Conservation (phyloP, 2,113 vertebrate species). For the Falcunculus frontatus region DNA sequence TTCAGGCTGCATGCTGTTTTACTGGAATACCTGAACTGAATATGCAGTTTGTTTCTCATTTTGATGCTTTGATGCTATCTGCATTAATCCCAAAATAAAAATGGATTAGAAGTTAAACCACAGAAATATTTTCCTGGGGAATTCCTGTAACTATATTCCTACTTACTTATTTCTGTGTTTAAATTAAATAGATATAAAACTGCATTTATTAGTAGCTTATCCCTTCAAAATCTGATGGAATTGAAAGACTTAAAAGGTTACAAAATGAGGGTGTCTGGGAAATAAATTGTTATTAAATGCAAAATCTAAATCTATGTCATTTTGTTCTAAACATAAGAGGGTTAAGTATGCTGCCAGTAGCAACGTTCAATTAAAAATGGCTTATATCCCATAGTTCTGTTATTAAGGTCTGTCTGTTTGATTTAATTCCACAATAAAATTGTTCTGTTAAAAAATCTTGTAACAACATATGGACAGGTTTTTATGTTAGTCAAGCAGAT, state of each 20-base stretch:
- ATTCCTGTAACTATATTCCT: background rate
- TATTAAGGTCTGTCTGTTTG: background rate
- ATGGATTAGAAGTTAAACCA: background rate
- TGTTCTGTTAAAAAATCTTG: constrained; percentile 3
- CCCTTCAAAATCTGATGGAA: constrained; percentile 26
- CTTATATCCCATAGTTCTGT: background rate
- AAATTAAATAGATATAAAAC: constrained; percentile 3
- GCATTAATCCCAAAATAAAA: background rate
- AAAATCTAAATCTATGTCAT: constrained; percentile 19
- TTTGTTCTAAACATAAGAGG: constrained; percentile 24
- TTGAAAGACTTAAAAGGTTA: background rate
- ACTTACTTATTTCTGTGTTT: background rate
- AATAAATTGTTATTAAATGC: constrained; percentile 17
- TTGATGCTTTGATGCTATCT: background rate
- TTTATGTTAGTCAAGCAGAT: constrained; percentile 21
- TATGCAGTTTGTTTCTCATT: background rate
- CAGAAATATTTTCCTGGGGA: background rate
- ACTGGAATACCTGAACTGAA: background rate
- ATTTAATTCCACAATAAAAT: constrained; percentile 34
- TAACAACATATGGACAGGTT: constrained; percentile 1
- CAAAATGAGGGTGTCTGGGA: background rate
- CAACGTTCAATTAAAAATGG: constrained; percentile 14
- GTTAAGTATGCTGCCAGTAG: constrained; percentile 20
- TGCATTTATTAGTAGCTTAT: constrained; percentile 26
- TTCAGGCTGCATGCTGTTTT: background rate